A percentile compares a stretch with the other conserved stretches of the same genome.
Conservation (phyloP, 2,113 vertebrate genomes). For the Salvelinus alpinus region DNA sequence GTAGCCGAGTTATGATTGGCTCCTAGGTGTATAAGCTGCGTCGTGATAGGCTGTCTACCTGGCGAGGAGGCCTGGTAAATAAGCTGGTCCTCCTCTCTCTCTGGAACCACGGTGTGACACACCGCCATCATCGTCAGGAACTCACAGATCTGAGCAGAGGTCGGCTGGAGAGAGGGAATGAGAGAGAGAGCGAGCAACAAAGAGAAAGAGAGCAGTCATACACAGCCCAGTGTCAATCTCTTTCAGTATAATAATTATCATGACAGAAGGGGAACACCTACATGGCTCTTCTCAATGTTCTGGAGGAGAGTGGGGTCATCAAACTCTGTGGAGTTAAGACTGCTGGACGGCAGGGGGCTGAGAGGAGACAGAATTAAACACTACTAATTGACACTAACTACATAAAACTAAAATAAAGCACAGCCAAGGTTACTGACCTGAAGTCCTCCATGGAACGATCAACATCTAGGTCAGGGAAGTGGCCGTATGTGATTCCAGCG, state of each 20-base stretch:
- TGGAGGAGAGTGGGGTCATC: conserved; percentile 91
- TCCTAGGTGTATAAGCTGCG: neutral
- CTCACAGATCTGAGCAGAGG: conserved; percentile 90
- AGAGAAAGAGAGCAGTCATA: too few relatives aligned
- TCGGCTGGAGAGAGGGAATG: conserved; percentile 71
- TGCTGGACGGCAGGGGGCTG: conserved; percentile 84
- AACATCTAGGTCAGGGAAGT: conserved; percentile 91
- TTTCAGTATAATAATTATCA: neutral
- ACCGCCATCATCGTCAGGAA: conserved; percentile 96
- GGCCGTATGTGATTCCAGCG: conserved; percentile 95
- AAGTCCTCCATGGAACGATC: conserved; percentile 96
- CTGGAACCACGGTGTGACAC: conserved; percentile 96
- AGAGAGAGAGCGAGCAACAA: neutral
- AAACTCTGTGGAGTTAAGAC: conserved; percentile 87
- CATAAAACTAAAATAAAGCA: neutral
- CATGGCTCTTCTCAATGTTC: conserved; percentile 91
- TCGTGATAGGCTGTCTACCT: conserved; percentile 61
- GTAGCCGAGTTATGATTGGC: neutral
- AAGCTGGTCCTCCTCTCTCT: conserved; percentile 85
- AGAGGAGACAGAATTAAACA: neutral
- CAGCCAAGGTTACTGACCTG: conserved; percentile 73
- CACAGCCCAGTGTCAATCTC: too few relatives aligned
- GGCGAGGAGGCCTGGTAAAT: conserved; percentile 97
- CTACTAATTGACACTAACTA: neutral
- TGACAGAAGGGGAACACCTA: conserved; percentile 61